These are phyloP conservation scores for Leistus spinibarbis DNA, from an alignment of 2,888 invertebrate species.

Conservation along the genomic window DNA sequence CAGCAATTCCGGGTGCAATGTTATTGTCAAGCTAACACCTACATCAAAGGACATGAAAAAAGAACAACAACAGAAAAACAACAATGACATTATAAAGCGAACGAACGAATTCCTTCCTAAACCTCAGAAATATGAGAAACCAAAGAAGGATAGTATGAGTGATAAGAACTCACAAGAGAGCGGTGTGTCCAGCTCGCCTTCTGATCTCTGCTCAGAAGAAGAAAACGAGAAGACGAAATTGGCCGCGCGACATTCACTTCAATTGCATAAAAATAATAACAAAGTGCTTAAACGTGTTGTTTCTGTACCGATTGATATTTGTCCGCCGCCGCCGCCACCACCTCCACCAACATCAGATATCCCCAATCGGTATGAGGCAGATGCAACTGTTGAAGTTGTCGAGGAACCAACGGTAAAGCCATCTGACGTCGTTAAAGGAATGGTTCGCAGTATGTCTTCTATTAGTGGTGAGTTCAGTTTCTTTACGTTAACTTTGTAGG, in stretches of 20 bases:
- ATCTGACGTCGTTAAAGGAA: constrained; percentile 67
- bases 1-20: constrained; percentile 54
- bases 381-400: constrained; percentile 62
- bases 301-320: constrained; percentile 62
- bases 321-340: constrained; percentile 70
- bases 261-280: constrained; percentile 46
- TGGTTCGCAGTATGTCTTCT: constrained; percentile 64
- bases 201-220: constrained; percentile 53
- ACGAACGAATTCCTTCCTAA: constrained; percentile 54
- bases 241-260: constrained; percentile 53
- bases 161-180: constrained; percentile 48
- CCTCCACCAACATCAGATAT: constrained; percentile 62
- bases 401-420: constrained; percentile 73
- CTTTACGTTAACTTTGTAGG: neutral
- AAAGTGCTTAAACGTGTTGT: constrained; percentile 61
- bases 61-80: constrained; percentile 28
- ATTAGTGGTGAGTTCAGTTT: constrained; percentile 55
- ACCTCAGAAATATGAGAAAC: constrained; percentile 53
- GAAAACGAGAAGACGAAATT: constrained; percentile 53
- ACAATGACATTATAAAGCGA: constrained; percentile 44
- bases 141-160: constrained; percentile 42
- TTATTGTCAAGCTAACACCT: constrained; percentile 52
- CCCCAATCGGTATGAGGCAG: neutral
- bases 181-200: constrained; percentile 55
- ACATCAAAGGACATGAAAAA: constrained; percentile 36